phyloP scores from a whole-genome alignment of 2,888 invertebrate species.

The Exocentrus adspersus region DNA sequence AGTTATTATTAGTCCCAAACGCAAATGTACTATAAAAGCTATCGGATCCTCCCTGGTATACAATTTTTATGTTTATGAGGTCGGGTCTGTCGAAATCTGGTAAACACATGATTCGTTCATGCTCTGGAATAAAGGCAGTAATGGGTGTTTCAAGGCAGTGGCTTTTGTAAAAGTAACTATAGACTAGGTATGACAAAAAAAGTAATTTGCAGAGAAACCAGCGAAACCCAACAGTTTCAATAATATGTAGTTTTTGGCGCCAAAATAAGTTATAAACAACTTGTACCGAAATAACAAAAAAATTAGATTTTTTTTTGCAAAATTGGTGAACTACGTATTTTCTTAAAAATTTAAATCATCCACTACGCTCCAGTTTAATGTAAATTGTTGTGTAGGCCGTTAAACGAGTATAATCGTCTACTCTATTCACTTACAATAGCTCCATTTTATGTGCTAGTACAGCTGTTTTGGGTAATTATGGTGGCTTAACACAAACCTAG shows the following conservation, averaged over 20 bases:
- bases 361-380: not conserved
- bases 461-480: constrained; percentile 10
- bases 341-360: not conserved
- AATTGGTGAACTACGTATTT: not conserved
- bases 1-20: not conserved
- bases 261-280: too few species aligned
- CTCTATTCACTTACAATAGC: not conserved
- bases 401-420: constrained; percentile 1
- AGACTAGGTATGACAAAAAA: too few species aligned
- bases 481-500: constrained; percentile 7
- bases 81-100: not conserved
- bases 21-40: not conserved
- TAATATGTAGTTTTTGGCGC: too few species aligned
- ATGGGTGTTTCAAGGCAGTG: too few species aligned
- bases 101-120: not conserved
- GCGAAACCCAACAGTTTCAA: too few species aligned
- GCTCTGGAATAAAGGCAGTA: too few species aligned
- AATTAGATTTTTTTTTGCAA: too few species aligned
- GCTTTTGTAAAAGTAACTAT: too few species aligned
- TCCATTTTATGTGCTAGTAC: constrained; percentile 15
- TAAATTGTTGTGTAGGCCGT: not conserved
- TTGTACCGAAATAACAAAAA: too few species aligned
- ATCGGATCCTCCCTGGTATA: not conserved
- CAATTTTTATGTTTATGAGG: not conserved
- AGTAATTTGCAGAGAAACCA: too few species aligned